These are phyloP conservation scores for Melanostoma scalare DNA, from an alignment of 2,888 invertebrate species.

Conservation along the genomic window DNA sequence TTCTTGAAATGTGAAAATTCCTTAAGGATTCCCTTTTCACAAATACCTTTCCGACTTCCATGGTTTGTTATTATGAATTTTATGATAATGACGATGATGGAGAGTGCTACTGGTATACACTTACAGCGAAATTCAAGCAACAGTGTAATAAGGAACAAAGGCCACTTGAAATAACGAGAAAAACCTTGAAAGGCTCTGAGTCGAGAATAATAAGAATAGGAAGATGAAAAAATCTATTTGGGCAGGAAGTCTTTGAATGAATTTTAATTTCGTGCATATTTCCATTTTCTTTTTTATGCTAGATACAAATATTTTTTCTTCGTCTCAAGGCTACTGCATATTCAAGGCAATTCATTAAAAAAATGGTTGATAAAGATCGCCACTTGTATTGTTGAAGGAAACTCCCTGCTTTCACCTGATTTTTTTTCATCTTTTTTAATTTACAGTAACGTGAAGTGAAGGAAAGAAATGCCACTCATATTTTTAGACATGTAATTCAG, in stretches of 20 bases:
- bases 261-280: constrained; percentile 73
- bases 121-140: constrained; percentile 45
- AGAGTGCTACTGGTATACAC: constrained; percentile 44
- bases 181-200: constrained; percentile 58
- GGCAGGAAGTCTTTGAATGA: constrained; percentile 71
- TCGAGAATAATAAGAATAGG: constrained; percentile 36
- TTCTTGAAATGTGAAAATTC: constrained; percentile 64
- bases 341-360: constrained; percentile 54
- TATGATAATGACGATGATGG: constrained; percentile 66
- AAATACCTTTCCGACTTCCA: constrained; percentile 53
- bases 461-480: constrained; percentile 63
- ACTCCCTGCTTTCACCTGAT: constrained; percentile 47
- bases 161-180: constrained; percentile 73
- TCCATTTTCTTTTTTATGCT: constrained; percentile 29
- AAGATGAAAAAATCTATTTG: constrained; percentile 56
- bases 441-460: constrained; percentile 51
- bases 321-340: constrained; percentile 26
- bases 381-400: constrained; percentile 29
- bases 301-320: neutral
- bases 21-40: constrained; percentile 65
- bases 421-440: constrained; percentile 47
- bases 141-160: constrained; percentile 67
- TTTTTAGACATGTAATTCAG: constrained; percentile 60
- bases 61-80: constrained; percentile 63
- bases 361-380: constrained; percentile 48